phyloP scores from a whole-genome alignment of 2,888 invertebrate genomes.

The Synergus umbraculus region DNA sequence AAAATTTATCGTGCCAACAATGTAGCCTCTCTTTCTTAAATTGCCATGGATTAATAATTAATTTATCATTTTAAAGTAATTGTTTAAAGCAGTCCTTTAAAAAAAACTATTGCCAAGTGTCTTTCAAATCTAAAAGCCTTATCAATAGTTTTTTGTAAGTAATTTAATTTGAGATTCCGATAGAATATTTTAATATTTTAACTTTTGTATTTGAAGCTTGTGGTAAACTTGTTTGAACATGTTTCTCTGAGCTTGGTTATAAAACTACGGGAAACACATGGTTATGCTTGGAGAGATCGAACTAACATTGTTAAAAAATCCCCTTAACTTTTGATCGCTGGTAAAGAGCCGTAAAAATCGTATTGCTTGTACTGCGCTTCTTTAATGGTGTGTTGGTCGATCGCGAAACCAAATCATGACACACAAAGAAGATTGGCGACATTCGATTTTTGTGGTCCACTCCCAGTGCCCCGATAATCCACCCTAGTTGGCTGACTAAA shows the following conservation, averaged over 20 bases:
- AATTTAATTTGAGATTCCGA: background rate
- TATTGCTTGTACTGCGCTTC: conserved; percentile 39
- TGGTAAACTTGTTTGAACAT: background rate
- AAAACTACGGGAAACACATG: conserved; percentile 1
- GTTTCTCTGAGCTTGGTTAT: conserved; percentile 31
- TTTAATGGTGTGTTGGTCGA: conserved; percentile 29
- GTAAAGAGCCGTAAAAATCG: conserved; percentile 39
- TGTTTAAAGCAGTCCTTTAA: background rate
- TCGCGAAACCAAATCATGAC: conserved; percentile 29
- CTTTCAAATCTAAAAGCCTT: background rate
- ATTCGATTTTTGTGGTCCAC: conserved; percentile 51
- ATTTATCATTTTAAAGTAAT: background rate
- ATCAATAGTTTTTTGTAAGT: background rate
- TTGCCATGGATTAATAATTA: background rate
- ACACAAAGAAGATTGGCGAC: conserved; percentile 31
- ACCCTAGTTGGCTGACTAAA: conserved; percentile 67
- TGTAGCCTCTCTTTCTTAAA: background rate
- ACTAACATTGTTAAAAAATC: conserved; percentile 30
- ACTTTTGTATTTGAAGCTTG: background rate
- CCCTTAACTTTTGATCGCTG: conserved; percentile 26
- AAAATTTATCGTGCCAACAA: conserved; percentile 1
- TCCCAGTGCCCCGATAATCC: conserved; percentile 57
- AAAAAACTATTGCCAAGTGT: background rate
- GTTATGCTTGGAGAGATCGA: conserved; percentile 34
- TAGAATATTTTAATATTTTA: background rate